phyloP scores from a whole-genome alignment of 2,888 invertebrate genomes.

The Nemapogon koenigi region DNA sequence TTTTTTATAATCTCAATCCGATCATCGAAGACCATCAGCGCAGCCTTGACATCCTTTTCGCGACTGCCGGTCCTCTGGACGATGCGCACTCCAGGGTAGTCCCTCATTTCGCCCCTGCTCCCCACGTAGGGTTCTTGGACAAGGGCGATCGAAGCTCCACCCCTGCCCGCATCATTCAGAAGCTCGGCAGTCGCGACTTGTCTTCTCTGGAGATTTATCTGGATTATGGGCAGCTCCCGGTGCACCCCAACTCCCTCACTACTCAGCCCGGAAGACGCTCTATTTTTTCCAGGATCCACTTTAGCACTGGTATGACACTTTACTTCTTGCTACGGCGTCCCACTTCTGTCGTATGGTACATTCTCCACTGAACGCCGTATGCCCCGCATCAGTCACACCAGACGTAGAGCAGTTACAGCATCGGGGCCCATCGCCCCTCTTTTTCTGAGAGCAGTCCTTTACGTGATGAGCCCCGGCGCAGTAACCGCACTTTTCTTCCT shows the following conservation, averaged over 20 bases:
- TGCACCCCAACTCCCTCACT: too few relatives aligned
- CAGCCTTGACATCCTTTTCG: conserved; percentile 6
- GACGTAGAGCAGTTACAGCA: background rate
- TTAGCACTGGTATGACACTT: conserved; percentile 1
- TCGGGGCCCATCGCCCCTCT: background rate
- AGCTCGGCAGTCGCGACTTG: background rate
- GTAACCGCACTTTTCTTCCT: background rate
- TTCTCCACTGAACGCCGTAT: background rate
- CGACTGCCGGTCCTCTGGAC: background rate
- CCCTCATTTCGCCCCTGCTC: background rate
- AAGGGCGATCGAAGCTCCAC: background rate
- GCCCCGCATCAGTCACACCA: background rate
- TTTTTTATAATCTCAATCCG: conserved; percentile 1
- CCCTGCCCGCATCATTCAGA: background rate
- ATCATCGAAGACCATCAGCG: conserved; percentile 12
- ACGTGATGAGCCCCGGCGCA: background rate
- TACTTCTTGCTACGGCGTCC: background rate
- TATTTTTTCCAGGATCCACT: background rate
- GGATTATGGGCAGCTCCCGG: too few relatives aligned
- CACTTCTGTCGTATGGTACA: background rate
- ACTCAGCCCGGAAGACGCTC: background rate
- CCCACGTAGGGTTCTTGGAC: conserved; percentile 3
- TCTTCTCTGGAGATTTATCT: background rate
- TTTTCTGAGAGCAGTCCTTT: background rate
- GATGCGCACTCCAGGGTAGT: background rate